phyloP scores from a whole-genome alignment of 2,888 invertebrate genomes.

The Calameuta idolon region DNA sequence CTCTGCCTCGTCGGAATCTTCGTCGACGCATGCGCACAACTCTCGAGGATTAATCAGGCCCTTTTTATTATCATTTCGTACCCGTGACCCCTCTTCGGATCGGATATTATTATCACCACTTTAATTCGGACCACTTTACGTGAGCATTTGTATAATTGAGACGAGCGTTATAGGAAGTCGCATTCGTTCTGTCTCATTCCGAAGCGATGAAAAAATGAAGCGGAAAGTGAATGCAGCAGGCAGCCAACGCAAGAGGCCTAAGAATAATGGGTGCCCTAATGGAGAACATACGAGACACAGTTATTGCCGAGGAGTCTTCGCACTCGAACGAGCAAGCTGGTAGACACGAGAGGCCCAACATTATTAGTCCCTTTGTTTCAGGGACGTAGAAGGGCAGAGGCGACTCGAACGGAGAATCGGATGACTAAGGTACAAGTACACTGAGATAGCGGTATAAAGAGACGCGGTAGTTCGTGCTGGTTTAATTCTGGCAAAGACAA shows the following conservation, averaged over 20 bases:
- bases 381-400: not conserved
- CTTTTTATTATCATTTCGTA: not conserved
- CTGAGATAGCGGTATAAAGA: not conserved
- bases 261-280: not conserved
- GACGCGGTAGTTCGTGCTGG: not conserved
- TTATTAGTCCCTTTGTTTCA: not conserved
- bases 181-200: not conserved
- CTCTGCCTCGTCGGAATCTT: slow-evolving; percentile 23
- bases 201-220: not conserved
- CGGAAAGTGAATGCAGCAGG: not conserved
- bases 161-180: not conserved
- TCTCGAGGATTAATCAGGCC: not conserved
- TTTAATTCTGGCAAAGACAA: not conserved
- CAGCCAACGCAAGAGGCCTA: not conserved
- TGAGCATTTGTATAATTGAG: not conserved
- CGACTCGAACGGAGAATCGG: slow-evolving; percentile 16
- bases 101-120: not conserved
- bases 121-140: no score
- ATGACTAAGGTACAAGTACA: slow-evolving; percentile 16
- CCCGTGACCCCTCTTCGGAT: not conserved
- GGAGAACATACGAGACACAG: not conserved
- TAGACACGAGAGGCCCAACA: slow-evolving; percentile 15
- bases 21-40: not conserved
- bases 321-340: slow-evolving; percentile 18
- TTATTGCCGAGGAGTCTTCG: slow-evolving; percentile 10